Evolutionary conservation across 2,888 invertebrate species (phyloP), one percentile per base, ranked within the genome.

Genomic region (Cephus nigrinus): DNA sequence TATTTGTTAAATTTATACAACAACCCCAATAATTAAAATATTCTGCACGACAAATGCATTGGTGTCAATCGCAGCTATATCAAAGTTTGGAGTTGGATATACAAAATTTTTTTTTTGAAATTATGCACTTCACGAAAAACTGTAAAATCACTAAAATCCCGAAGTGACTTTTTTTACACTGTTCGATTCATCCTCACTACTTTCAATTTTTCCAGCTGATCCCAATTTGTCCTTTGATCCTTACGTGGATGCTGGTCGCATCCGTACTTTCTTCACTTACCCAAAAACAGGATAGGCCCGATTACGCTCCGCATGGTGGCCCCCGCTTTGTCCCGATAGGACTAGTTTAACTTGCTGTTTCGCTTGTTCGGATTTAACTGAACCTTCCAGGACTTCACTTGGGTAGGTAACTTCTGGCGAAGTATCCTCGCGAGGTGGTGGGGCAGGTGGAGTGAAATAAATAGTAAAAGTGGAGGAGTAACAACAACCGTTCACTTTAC

Each of bases 241-340:
- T 71, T 32, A 55, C 55, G 23, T 5, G 55, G 40, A 40, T 23
- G 40, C 40, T 40, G 40, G 11, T 68, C 31, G 33, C 23, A 55
- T 55, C 73, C 33, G n/a, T 40, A 32, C 33, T 68, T 68, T 68
- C 23, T 12, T 31, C 79, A 82, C 84, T 84, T 78, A 84, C 84
- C 80, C 35, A 83, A 79, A 69, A 84, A 74, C 74, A 81, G 33
- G 73, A 83, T 73, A 75, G 78, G 76, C 75, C 75, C 78, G 77
- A 75, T 68, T 69, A 77, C 55, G 78, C 81, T 80, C 77, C 81
- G 81, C 84, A 84, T 84, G 75, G 78, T 81, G 79, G 75, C 69
- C 74, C 74, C 75, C 76, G 55, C 2, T 23, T 74, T 74, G 69
- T 78, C 40, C 73, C 69, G 77, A 76, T 76, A 76, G 75, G 76